Conservation (phyloP, 2,888 invertebrate genomes). For the Plebejus anna region DNA sequence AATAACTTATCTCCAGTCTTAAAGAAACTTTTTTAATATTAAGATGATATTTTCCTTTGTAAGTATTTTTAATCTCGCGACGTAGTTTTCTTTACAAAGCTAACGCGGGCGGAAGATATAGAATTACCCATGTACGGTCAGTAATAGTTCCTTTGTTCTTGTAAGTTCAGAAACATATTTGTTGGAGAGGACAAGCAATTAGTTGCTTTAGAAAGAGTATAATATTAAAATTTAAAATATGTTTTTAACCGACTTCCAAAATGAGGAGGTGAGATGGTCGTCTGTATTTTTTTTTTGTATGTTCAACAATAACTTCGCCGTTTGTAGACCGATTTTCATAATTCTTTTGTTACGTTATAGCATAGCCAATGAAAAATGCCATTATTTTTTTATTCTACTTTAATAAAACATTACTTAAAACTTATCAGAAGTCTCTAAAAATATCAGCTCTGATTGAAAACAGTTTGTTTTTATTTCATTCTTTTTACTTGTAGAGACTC, state of each 20-base stretch:
- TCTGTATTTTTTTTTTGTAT: too few species aligned
- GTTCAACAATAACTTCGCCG: too few species aligned
- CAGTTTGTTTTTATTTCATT: too few species aligned
- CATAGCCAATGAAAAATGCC: too few species aligned
- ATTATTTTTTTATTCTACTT: too few species aligned
- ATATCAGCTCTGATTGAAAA: too few species aligned
- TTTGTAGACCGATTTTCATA: too few species aligned
- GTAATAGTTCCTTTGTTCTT: conserved; percentile 23
- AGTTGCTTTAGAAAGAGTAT: background rate
- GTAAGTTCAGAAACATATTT: background rate
- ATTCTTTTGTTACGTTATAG: too few species aligned
- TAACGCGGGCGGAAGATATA: conserved; percentile 11
- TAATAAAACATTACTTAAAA: too few species aligned
- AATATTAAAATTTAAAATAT: background rate
- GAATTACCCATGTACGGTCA: conserved; percentile 10
- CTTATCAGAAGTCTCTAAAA: too few species aligned
- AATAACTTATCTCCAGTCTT: conserved; percentile 14
- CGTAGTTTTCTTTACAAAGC: conserved; percentile 16
- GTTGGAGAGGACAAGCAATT: background rate
- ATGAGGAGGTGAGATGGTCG: too few species aligned
- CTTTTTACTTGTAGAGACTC: background rate
- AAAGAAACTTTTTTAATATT: conserved; percentile 22
- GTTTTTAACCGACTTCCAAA: too few species aligned
- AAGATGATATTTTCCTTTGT: conserved; percentile 9
- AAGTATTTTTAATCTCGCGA: conserved; percentile 9